A percentile compares a stretch with the other conserved stretches of the same genome.
Evolutionary conservation across 2,797 vertebrate species (phyloP).

Genomic region (Eulemur coronatus): DNA sequence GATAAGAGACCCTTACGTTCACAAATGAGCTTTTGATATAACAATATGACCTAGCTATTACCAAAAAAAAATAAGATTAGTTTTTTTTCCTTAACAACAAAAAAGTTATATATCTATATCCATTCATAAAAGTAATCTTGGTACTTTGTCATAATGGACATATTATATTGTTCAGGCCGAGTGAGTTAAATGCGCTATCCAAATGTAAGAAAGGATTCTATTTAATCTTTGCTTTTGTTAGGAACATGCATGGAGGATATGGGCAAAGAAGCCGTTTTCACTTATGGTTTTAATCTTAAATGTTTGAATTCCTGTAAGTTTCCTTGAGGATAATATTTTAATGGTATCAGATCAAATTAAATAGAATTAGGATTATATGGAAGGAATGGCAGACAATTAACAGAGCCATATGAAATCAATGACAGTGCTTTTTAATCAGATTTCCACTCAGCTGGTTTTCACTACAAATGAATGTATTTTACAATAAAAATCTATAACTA

Average conservation of each 20-base stretch:
- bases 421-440: constrained; percentile 57
- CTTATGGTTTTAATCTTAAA: constrained; percentile 68
- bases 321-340: constrained; percentile 69
- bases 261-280: constrained; percentile 49
- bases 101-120: neutral
- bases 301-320: constrained; percentile 54
- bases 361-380: constrained; percentile 29
- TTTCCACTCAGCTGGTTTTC: constrained; percentile 60
- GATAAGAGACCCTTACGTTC: constrained; percentile 2
- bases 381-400: constrained; percentile 47
- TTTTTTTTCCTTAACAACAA: constrained; percentile 16
- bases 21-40: constrained; percentile 25
- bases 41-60: neutral
- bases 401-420: constrained; percentile 48
- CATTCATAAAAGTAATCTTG: neutral
- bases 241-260: constrained; percentile 8
- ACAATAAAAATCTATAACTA: constrained; percentile 31
- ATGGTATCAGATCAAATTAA: constrained; percentile 67
- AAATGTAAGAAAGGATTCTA: constrained; percentile 26
- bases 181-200: neutral
- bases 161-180: neutral
- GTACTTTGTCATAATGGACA: neutral
- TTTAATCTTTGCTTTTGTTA: constrained; percentile 58
- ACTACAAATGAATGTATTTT: constrained; percentile 46
- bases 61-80: neutral